phyloP scores from a whole-genome alignment of 2,113 vertebrate genomes.

The Talpa occidentalis region DNA sequence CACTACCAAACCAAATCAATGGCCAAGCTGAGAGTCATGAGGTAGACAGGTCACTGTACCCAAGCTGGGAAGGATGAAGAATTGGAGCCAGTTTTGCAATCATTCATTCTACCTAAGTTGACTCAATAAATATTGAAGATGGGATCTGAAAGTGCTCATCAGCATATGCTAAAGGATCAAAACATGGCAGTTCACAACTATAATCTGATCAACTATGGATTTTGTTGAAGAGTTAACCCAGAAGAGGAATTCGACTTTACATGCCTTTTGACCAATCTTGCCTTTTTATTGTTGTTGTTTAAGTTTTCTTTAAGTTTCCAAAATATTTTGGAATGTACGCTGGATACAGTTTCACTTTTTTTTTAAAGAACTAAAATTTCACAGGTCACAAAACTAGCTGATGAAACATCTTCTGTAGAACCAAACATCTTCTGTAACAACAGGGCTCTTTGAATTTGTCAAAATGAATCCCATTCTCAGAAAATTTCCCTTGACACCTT shows the following conservation, averaged over 20 bases:
- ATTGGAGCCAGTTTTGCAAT: background rate
- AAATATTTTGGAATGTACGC: constrained; percentile 23
- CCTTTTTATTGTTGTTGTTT: background rate
- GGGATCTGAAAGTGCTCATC: constrained; percentile 8
- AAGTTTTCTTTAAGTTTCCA: constrained; percentile 9
- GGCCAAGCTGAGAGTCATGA: background rate
- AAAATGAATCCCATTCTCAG: constrained; percentile 51
- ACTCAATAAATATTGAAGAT: constrained; percentile 20
- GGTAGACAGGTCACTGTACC: background rate
- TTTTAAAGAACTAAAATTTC: constrained; percentile 38
- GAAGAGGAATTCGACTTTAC: background rate
- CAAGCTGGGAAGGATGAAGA: background rate
- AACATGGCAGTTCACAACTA: background rate
- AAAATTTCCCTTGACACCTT: constrained; percentile 53
- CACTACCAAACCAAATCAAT: background rate
- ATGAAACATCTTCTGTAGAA: constrained; percentile 50
- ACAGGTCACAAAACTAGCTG: constrained; percentile 23
- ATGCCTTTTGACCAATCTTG: background rate
- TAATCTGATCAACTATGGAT: background rate
- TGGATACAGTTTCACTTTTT: background rate
- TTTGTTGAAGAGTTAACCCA: background rate
- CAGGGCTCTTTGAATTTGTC: constrained; percentile 49
- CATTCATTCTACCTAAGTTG: background rate
- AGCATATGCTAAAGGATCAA: background rate
- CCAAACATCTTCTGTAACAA: background rate